These are phyloP conservation scores for Actinopyga echinites DNA, from an alignment of 53 echinoderm and acorn worm species.

Conservation along the genomic window DNA sequence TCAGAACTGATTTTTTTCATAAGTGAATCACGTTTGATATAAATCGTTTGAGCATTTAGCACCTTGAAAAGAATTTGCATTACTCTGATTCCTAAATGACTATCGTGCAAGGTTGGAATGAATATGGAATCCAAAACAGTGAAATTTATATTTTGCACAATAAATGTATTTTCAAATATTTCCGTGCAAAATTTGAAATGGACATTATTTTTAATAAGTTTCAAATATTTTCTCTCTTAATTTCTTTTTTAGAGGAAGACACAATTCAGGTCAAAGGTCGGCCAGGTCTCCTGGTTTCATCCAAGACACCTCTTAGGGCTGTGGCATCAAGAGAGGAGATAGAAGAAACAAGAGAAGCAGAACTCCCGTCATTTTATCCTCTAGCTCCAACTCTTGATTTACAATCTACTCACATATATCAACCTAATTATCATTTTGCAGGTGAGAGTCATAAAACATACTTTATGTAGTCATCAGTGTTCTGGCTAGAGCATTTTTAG, in stretches of 20 bases:
- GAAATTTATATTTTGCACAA: too few species aligned
- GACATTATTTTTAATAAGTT: too few species aligned
- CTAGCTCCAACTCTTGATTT: constrained; percentile 83
- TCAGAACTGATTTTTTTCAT: too few species aligned
- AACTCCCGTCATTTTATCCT: constrained; percentile 71
- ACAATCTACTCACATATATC: constrained; percentile 49
- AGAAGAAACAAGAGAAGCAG: constrained; percentile 44
- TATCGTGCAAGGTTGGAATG: too few species aligned
- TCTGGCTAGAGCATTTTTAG: too few species aligned
- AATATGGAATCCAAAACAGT: too few species aligned
- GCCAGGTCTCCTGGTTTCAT: constrained; percentile 73
- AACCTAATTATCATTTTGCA: constrained; percentile 71
- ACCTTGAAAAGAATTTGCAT: too few species aligned
- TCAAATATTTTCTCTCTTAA: neutral
- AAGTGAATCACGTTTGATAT: too few species aligned
- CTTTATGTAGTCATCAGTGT: neutral
- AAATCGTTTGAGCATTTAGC: too few species aligned
- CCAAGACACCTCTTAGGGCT: constrained; percentile 56
- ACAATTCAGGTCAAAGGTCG: constrained; percentile 71
- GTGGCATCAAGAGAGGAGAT: constrained; percentile 70
- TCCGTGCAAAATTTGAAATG: neutral
- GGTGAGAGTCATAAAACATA: constrained; percentile 41
- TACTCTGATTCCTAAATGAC: too few species aligned
- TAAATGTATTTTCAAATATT: neutral
- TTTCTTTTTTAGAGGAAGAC: constrained; percentile 62